A percentile compares a stretch with the other conserved stretches of the same genome.
Evolutionary conservation across 2,888 invertebrate genomes (phyloP).

Genomic region (Podabrus alpinus): DNA sequence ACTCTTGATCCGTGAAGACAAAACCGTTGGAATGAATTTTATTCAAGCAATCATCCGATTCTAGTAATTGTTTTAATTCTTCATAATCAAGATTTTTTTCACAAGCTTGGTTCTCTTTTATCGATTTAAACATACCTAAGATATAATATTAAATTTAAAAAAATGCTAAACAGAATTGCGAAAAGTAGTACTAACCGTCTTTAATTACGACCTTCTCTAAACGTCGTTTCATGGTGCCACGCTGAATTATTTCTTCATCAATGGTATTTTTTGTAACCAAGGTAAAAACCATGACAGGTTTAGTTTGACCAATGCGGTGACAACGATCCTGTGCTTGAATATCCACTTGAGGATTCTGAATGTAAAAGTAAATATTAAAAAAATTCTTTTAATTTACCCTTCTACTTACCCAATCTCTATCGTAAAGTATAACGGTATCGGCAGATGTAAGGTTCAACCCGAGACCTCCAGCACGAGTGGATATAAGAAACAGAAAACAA

Average conservation of each 20-base stretch:
- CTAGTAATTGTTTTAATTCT: conserved; percentile 40
- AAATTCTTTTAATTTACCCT: not conserved
- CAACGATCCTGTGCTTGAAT: conserved; percentile 75
- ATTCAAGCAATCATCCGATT: conserved; percentile 32
- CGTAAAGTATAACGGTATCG: conserved; percentile 71
- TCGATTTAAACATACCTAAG: conserved; percentile 37
- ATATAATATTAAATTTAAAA: not conserved
- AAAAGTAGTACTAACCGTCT: conserved; percentile 54
- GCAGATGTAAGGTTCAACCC: conserved; percentile 70
- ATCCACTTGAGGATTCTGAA: conserved; percentile 70
- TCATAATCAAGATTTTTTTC: conserved; percentile 36
- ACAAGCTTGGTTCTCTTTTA: conserved; percentile 19
- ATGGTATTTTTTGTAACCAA: conserved; percentile 66
- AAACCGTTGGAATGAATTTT: conserved; percentile 43
- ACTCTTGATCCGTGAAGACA: conserved; percentile 56
- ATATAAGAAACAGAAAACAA: conserved; percentile 64
- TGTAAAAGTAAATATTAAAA: conserved; percentile 3
- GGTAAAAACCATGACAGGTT: conserved; percentile 69
- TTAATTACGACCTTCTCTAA: conserved; percentile 72
- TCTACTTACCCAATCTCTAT: conserved; percentile 64
- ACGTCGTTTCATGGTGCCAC: conserved; percentile 65
- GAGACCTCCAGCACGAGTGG: conserved; percentile 72
- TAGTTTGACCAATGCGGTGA: conserved; percentile 73
- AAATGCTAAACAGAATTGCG: not conserved
- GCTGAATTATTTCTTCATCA: conserved; percentile 65